Conservation (phyloP, 2,797 vertebrate species). For the Siniperca undulata region DNA sequence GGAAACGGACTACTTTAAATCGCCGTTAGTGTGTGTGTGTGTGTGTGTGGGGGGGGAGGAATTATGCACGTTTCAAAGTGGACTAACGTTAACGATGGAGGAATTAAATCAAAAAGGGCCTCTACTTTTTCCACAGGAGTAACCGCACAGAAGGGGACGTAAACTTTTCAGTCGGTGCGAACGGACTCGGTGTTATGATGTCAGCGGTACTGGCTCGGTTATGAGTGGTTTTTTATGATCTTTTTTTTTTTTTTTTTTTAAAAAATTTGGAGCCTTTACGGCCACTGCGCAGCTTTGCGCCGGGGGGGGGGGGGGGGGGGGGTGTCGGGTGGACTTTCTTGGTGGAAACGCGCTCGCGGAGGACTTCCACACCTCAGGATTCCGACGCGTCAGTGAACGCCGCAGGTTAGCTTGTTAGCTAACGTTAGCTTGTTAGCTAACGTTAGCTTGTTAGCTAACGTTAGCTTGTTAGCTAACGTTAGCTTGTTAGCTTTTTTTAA, state of each 20-base stretch:
- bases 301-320: too few relatives aligned
- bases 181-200: constrained; percentile 23
- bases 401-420: constrained; percentile 71
- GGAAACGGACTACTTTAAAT: constrained; percentile 35
- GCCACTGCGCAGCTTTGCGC: rapidly evolving
- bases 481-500: too few relatives aligned
- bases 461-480: constrained; percentile 48
- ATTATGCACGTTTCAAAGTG: constrained; percentile 32
- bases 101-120: constrained; percentile 14
- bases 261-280: not conserved
- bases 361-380: constrained; percentile 68
- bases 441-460: constrained; percentile 72
- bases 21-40: not conserved
- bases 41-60: too few relatives aligned
- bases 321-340: too few relatives aligned
- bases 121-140: constrained; percentile 48
- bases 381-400: constrained; percentile 66
- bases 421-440: constrained; percentile 69
- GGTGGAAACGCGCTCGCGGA: constrained; percentile 1
- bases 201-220: not conserved
- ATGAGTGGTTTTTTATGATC: rapidly evolving
- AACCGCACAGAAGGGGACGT: constrained; percentile 36
- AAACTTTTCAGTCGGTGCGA: constrained; percentile 61
- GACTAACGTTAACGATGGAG: constrained; percentile 30
- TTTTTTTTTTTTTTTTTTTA: too few relatives aligned